Conservation (phyloP, 2,113 vertebrate genomes). For the Coregonus clupeaformis region DNA sequence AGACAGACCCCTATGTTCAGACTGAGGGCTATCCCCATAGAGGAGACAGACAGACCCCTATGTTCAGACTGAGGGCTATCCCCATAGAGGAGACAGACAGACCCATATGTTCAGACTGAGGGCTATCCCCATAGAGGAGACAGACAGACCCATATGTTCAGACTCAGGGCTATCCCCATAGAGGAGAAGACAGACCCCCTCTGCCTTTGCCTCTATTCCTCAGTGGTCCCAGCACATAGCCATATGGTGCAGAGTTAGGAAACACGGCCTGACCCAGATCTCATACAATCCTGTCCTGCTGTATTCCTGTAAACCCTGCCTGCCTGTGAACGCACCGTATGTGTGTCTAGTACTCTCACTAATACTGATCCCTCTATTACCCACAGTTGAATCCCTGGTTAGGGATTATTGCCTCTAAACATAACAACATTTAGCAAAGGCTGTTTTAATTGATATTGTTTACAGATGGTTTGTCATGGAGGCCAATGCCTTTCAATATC, state of each 20-base stretch:
- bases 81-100: too few species aligned
- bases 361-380: neutral
- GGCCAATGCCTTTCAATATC: neutral
- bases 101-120: too few species aligned
- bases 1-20: too few species aligned
- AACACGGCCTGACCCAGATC: slow-evolving; percentile 46
- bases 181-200: too few species aligned
- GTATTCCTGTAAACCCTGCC: neutral
- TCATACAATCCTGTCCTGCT: neutral
- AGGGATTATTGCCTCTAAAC: neutral
- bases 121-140: too few species aligned
- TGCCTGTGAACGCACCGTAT: neutral
- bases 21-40: too few species aligned
- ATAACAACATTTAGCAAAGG: neutral
- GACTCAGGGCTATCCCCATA: too few species aligned
- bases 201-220: neutral
- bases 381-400: neutral
- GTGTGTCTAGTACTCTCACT: slow-evolving; percentile 2
- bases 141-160: too few species aligned
- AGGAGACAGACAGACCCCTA: too few species aligned
- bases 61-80: too few species aligned
- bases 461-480: neutral
- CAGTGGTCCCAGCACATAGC: slow-evolving; percentile 10
- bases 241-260: slow-evolving; percentile 47
- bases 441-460: neutral